A percentile compares a stretch with the other conserved stretches of the same genome.
phyloP scores from a whole-genome alignment of 2,113 vertebrate genomes.

The Oncorhynchus clarkii region DNA sequence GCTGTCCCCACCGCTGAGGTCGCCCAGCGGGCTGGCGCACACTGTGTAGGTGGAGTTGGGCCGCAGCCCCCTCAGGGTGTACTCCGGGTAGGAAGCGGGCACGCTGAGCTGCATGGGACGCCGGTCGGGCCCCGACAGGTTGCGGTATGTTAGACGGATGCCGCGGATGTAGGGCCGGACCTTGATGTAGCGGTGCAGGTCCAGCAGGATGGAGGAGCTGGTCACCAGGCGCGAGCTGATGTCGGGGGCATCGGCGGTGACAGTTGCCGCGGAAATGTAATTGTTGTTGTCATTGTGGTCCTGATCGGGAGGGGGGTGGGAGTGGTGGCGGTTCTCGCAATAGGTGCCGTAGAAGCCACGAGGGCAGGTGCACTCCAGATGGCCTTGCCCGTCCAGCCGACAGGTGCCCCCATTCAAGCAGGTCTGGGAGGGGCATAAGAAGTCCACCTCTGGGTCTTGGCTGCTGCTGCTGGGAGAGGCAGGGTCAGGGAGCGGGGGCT shows the following conservation, averaged over 20 bases:
- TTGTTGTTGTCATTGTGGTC: slow-evolving; percentile 28
- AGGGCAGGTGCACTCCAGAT: slow-evolving; percentile 80
- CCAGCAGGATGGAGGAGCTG: slow-evolving; percentile 83
- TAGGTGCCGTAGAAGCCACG: slow-evolving; percentile 72
- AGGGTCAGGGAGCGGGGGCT: slow-evolving; percentile 30
- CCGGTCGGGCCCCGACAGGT: slow-evolving; percentile 86
- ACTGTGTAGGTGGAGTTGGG: slow-evolving; percentile 89
- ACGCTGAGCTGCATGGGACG: slow-evolving; percentile 82
- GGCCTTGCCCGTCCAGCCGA: slow-evolving; percentile 65
- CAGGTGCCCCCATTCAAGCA: slow-evolving; percentile 89
- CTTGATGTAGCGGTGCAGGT: slow-evolving; percentile 81
- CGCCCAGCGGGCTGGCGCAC: slow-evolving; percentile 82
- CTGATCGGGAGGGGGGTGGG: slow-evolving; percentile 28
- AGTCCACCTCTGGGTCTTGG: slow-evolving; percentile 14
- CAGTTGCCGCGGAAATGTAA: slow-evolving; percentile 30
- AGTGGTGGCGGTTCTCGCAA: slow-evolving; percentile 72
- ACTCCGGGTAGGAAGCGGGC: slow-evolving; percentile 82
- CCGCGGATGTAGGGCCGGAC: slow-evolving; percentile 75
- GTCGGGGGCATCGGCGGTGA: slow-evolving; percentile 17
- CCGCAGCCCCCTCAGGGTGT: slow-evolving; percentile 83
- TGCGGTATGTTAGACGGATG: slow-evolving; percentile 88
- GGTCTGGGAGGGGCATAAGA: slow-evolving; percentile 81
- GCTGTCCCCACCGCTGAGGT: slow-evolving; percentile 64
- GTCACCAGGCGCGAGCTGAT: slow-evolving; percentile 77
- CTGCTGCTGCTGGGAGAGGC: slow-evolving; percentile 43